Percentiles rank a stretch among this genome's conserved stretches.
phyloP scores from a whole-genome alignment of 2,888 invertebrate genomes.

The Ormia ochracea region DNA sequence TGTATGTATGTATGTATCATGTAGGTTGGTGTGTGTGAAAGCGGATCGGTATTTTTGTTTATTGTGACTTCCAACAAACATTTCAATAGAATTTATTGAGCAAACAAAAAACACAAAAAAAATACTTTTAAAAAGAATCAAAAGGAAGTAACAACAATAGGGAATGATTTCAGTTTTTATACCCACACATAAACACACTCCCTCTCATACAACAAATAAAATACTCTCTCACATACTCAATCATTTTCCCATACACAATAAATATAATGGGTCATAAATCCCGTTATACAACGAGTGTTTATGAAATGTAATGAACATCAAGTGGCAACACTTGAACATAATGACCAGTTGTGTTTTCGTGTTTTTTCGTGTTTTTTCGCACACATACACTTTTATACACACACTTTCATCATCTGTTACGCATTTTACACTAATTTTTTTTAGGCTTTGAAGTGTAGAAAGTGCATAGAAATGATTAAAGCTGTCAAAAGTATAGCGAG shows the following conservation, averaged over 20 bases:
- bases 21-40: not conserved
- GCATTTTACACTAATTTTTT: not conserved
- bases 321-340: conserved; percentile 58
- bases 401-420: conserved; percentile 22
- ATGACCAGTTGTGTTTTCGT: conserved; percentile 22
- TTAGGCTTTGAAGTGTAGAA: conserved; percentile 1
- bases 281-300: conserved; percentile 58
- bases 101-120: not conserved
- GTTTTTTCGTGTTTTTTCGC: conserved; percentile 2
- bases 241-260: conserved; percentile 39
- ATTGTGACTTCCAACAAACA: conserved; percentile 12
- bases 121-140: no score
- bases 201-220: conserved; percentile 9
- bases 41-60: not conserved
- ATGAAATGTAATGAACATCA: conserved; percentile 58
- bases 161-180: conserved; percentile 42
- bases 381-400: conserved; percentile 18
- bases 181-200: not conserved
- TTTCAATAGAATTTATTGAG: conserved; percentile 27
- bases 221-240: conserved; percentile 31
- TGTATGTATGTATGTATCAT: not conserved
- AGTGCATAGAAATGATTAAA: conserved; percentile 25
- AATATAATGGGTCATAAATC: conserved; percentile 58
- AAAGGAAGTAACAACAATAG: no score
- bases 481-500: conserved; percentile 42